These are phyloP conservation scores for Amblyjoppa fuscipennis DNA, from an alignment of 2,888 invertebrate species.

Conservation along the genomic window DNA sequence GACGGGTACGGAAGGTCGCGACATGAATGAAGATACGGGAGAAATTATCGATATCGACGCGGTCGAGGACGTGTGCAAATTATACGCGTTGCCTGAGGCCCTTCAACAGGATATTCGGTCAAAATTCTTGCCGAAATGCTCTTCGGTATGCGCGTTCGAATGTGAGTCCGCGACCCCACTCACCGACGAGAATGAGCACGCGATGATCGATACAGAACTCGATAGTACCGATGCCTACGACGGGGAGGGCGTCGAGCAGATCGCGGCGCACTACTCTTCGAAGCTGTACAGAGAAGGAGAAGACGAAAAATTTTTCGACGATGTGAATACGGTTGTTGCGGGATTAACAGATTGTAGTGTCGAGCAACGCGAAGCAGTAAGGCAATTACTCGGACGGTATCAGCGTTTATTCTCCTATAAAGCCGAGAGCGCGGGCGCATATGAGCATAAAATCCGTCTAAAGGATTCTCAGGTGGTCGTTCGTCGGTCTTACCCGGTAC, in stretches of 20 bases:
- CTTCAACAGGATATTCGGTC: too few relatives aligned
- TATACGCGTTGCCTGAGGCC: too few relatives aligned
- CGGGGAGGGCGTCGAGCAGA: not conserved
- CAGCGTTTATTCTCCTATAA: conserved; percentile 41
- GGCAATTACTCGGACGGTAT: not conserved
- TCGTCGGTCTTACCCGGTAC: conserved; percentile 74
- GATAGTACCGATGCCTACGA: not conserved
- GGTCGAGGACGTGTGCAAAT: not conserved
- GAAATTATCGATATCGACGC: not conserved
- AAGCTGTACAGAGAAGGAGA: conserved; percentile 9
- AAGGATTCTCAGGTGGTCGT: conserved; percentile 67
- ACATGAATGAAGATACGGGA: not conserved
- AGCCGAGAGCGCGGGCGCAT: conserved; percentile 6
- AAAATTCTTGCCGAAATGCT: too few relatives aligned
- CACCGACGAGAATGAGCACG: too few relatives aligned
- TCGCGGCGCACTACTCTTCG: not conserved
- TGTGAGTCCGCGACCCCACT: too few relatives aligned
- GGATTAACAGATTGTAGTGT: not conserved
- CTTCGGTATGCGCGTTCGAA: too few relatives aligned
- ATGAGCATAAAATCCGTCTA: conserved; percentile 68
- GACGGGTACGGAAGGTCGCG: not conserved
- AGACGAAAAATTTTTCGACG: conserved; percentile 2
- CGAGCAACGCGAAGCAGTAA: not conserved
- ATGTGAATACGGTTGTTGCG: not conserved
- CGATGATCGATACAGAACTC: not conserved